Percentiles rank a stretch among this genome's conserved stretches.
phyloP scores from a whole-genome alignment of 2,888 invertebrate genomes.

The Lypha dubia region DNA sequence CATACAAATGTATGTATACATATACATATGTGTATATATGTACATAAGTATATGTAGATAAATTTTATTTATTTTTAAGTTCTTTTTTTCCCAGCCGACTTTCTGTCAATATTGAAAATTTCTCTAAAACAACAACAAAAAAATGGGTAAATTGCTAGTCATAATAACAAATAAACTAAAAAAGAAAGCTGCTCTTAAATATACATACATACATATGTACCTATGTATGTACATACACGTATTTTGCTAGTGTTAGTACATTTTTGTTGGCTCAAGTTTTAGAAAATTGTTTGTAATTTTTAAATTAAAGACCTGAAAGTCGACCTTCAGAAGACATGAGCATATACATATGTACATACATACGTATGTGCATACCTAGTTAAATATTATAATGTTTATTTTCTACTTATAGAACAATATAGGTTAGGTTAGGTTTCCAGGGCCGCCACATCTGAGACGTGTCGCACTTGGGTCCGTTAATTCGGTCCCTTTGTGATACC shows the following conservation, averaged over 20 bases:
- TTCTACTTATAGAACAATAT: no score
- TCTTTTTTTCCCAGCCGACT: not conserved
- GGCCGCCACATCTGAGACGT: no score
- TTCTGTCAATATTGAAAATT: slow-evolving; percentile 58
- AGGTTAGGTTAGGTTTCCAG: no score
- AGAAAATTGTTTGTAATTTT: not conserved
- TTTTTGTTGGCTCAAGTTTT: not conserved
- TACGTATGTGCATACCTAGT: no score
- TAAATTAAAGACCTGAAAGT: not conserved
- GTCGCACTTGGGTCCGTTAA: no score
- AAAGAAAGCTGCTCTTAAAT: slow-evolving; percentile 56
- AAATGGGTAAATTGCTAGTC: not conserved
- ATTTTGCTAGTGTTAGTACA: not conserved
- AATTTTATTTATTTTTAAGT: slow-evolving; percentile 5
- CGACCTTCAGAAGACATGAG: not conserved
- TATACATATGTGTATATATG: not conserved
- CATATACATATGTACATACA: no score
- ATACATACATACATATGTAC: no score
- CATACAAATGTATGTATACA: not conserved
- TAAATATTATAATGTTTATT: no score
- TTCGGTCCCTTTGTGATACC: no score
- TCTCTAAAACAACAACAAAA: slow-evolving; percentile 31
- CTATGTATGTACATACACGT: no score
- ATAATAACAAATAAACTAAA: slow-evolving; percentile 20
- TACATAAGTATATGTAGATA: not conserved